These are phyloP conservation scores for Philopedon plagiatum DNA, from an alignment of 2,888 invertebrate genomes.

Conservation along the genomic window DNA sequence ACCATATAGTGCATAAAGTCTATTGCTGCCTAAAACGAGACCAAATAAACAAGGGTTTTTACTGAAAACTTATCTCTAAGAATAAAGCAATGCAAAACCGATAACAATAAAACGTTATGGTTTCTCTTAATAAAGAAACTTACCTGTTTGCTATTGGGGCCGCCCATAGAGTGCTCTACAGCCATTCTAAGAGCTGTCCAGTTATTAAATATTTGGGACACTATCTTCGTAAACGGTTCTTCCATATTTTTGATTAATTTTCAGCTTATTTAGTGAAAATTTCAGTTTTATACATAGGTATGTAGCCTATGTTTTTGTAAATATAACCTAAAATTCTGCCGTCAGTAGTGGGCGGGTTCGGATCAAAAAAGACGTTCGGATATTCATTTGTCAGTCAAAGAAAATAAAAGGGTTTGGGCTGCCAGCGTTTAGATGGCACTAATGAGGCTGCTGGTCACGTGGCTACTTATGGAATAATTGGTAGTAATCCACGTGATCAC, in stretches of 20 bases:
- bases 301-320: neutral
- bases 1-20: constrained; percentile 77
- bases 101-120: neutral
- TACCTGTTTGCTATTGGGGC: constrained; percentile 79
- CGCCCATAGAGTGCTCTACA: constrained; percentile 83
- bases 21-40: constrained; percentile 72
- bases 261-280: neutral
- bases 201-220: constrained; percentile 79
- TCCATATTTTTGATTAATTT: constrained; percentile 35
- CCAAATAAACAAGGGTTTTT: too few species aligned
- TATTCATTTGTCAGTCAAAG: too few species aligned
- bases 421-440: too few species aligned
- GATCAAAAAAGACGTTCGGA: too few species aligned
- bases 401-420: too few species aligned
- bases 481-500: too few species aligned
- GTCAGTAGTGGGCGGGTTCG: too few species aligned
- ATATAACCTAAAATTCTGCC: constrained; percentile 11
- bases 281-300: neutral
- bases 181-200: constrained; percentile 81
- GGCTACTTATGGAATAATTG: too few species aligned
- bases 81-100: too few species aligned
- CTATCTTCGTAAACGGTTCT: constrained; percentile 66
- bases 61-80: too few species aligned
- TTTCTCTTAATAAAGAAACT: neutral
- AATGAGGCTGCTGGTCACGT: too few species aligned